phyloP scores from a whole-genome alignment of 2,797 vertebrate species.

The Tragopan temminckii region DNA sequence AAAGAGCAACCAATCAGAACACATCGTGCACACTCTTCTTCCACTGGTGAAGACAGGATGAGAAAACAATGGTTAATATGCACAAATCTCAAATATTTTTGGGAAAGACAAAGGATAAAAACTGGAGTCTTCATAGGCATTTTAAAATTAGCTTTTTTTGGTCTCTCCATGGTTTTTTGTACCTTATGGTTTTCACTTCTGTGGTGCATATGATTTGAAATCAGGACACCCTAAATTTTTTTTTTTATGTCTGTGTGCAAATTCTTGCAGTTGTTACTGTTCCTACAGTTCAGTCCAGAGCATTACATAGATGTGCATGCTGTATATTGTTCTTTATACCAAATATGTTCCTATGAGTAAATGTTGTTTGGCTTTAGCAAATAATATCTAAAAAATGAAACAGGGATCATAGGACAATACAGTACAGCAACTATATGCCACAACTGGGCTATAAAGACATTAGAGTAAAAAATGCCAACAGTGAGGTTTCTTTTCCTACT shows the following conservation, averaged over 20 bases:
- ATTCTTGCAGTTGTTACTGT: not conserved
- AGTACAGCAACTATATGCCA: not conserved
- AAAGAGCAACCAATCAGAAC: not conserved
- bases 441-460: not conserved
- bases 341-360: not conserved
- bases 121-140: not conserved
- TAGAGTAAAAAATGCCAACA: not conserved
- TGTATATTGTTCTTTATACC: not conserved
- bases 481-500: not conserved
- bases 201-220: not conserved
- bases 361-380: not conserved
- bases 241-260: not conserved
- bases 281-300: not conserved
- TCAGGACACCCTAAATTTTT: not conserved
- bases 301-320: not conserved
- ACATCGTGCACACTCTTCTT: not conserved
- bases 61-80: not conserved
- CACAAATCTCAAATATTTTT: not conserved
- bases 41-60: not conserved
- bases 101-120: rapidly evolving
- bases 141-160: not conserved
- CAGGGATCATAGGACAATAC: not conserved
- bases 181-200: not conserved
- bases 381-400: not conserved
- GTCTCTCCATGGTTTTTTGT: not conserved